phyloP scores from a whole-genome alignment of 2,797 vertebrate genomes.

The Toxotes lorentzi region DNA sequence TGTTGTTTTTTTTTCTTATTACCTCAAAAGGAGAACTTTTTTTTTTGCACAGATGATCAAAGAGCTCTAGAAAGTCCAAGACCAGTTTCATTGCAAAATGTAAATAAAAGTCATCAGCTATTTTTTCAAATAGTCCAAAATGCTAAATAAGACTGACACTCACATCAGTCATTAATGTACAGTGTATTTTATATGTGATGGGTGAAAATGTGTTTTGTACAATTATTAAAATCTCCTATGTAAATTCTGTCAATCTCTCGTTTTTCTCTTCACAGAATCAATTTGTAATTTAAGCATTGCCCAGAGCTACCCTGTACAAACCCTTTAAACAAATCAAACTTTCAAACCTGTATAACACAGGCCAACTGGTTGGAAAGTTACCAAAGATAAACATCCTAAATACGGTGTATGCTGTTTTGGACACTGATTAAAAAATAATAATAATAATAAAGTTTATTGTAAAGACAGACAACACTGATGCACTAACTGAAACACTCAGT shows the following conservation, averaged over 20 bases:
- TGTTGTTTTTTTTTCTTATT: slow-evolving; percentile 41
- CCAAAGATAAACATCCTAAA: not conserved
- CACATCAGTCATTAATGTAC: slow-evolving; percentile 63
- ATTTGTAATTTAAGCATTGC: not conserved
- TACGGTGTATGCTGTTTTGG: not conserved
- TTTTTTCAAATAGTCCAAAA: slow-evolving; percentile 73
- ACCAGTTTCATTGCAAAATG: slow-evolving; percentile 50
- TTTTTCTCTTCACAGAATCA: slow-evolving; percentile 13
- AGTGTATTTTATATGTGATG: slow-evolving; percentile 74
- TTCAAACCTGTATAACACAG: not conserved
- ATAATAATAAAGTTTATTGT: not conserved
- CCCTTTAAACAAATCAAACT: not conserved
- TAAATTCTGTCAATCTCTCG: slow-evolving; percentile 29
- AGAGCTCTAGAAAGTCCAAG: slow-evolving; percentile 43
- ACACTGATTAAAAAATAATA: not conserved
- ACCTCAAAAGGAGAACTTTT: slow-evolving; percentile 48
- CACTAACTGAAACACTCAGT: not conserved
- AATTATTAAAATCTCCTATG: slow-evolving; percentile 72
- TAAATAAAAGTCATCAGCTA: slow-evolving; percentile 72
- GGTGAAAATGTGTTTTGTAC: slow-evolving; percentile 68
- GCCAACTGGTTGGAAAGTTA: not conserved
- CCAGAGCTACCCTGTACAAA: not conserved
- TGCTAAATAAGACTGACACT: slow-evolving; percentile 52
- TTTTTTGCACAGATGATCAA: slow-evolving; percentile 62
- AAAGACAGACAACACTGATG: not conserved